phyloP scores from a whole-genome alignment of 2,888 invertebrate genomes.

The Hypercompe scribonia region DNA sequence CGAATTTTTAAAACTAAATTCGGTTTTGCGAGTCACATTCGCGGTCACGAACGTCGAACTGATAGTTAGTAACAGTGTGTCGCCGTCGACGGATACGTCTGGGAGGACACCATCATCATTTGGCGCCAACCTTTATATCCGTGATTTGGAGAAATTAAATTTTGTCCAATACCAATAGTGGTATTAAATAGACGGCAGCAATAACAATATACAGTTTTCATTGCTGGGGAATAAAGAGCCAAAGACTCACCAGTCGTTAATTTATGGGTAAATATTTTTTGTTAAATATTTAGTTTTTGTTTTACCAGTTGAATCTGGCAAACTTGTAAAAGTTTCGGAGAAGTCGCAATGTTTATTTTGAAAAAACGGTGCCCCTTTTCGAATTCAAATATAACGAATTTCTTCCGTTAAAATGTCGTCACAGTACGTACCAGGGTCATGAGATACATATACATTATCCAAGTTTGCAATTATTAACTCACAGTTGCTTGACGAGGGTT shows the following conservation, averaged over 20 bases:
- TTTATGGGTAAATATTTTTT: conserved; percentile 36
- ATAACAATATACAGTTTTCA: conserved; percentile 37
- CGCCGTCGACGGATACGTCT: too few relatives aligned
- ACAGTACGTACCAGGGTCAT: conserved; percentile 8
- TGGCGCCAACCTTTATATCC: conserved; percentile 39
- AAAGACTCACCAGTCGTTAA: conserved; percentile 35
- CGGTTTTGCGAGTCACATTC: too few relatives aligned
- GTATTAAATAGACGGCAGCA: conserved; percentile 35
- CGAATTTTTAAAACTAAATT: too few relatives aligned
- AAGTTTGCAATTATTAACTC: background rate
- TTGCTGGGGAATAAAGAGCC: conserved; percentile 40
- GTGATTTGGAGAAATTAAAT: conserved; percentile 35
- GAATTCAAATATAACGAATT: conserved; percentile 37
- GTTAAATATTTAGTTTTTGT: conserved; percentile 36
- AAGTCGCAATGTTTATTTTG: conserved; percentile 41
- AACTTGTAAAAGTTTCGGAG: conserved; percentile 32
- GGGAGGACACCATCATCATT: too few relatives aligned
- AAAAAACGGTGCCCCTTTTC: conserved; percentile 35
- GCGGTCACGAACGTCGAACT: too few relatives aligned
- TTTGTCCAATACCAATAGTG: conserved; percentile 25
- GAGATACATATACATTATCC: too few relatives aligned
- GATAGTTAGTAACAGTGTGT: too few relatives aligned
- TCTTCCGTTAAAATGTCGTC: background rate
- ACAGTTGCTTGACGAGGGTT: background rate
- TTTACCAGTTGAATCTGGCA: conserved; percentile 29